Base-by-base conservation (phyloP, 2,797 vertebrate species). In the Pangasius larnaudii region DNA sequence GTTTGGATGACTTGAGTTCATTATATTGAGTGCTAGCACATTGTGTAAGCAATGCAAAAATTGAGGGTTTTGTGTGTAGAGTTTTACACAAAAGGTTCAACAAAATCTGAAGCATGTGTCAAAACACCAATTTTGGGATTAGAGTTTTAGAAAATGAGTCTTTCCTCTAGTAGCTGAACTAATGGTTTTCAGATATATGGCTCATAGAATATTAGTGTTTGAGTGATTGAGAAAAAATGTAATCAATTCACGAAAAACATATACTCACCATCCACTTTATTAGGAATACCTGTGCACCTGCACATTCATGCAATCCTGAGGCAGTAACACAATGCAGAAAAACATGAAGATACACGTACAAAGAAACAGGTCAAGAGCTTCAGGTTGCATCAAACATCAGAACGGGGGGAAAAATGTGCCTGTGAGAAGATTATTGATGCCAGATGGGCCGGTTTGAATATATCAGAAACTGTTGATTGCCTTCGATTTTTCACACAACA, bases 1-100 rank as follows among this genome's bases (percentile, higher is more conserved):
- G 59, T 30, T 86, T 18, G 61, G 58, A 59, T 63, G 27, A 49
- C 72, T 86, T 36, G 27, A 65, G 39, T 85, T 42, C 83, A 63
- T 46, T 39, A 59, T 63, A 75, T 19, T 65, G 49, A 72, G 53
- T 30, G 7, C 36, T 71, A 22, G 69, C 19, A 42, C 19, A 10
- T 39, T 39, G 36, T 71, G 36, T 39, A 42, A 71, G 2, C 7
- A 71, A 11, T 19, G 2, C 16, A 39, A 39, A 71, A 71, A 24
- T 8, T 8, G 0, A 42, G 6, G 2, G 13, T 53, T 77, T 77
- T 30, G 14, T 51, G 14, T 51, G 27, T 36, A 36, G 16, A 69
- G 46, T 53, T 78, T 30, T 78, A 33, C 30, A 36, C 33, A 16
- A 36, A 36, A 33, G 2, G 3, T 33, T 58, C n/a, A 74, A 79